These are phyloP conservation scores for Xanthia icteritia DNA, from an alignment of 2,888 invertebrate species.

Conservation along the genomic window DNA sequence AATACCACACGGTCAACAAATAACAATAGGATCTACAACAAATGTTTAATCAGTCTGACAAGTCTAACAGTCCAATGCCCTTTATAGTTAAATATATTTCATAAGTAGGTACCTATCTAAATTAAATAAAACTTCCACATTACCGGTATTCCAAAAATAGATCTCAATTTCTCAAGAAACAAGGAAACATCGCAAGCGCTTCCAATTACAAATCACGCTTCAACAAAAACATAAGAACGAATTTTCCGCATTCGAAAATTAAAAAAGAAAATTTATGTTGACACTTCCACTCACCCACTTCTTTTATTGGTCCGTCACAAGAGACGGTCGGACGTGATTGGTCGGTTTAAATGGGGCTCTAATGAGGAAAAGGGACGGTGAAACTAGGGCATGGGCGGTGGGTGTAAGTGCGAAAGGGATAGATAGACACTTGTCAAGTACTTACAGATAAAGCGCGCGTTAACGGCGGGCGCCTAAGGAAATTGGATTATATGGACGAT, in stretches of 20 bases:
- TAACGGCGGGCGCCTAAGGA: constrained; percentile 83
- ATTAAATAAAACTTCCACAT: constrained; percentile 20
- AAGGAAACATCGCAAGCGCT: constrained; percentile 56
- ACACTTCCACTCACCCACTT: constrained; percentile 87
- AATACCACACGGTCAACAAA: neutral
- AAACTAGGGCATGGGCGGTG: constrained; percentile 69
- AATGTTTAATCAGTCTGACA: neutral
- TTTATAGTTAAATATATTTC: neutral
- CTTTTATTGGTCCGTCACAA: constrained; percentile 88
- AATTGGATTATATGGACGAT: constrained; percentile 78
- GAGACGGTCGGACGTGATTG: constrained; percentile 80
- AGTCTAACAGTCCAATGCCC: neutral
- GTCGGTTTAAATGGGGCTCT: constrained; percentile 85
- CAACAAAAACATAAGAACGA: constrained; percentile 64
- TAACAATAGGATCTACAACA: neutral
- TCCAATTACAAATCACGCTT: constrained; percentile 59
- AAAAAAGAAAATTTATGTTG: constrained; percentile 87
- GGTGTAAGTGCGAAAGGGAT: constrained; percentile 79
- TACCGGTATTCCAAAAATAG: constrained; percentile 41
- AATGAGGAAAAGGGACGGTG: constrained; percentile 81
- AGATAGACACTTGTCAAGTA: constrained; percentile 88
- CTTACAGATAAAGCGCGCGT: constrained; percentile 86
- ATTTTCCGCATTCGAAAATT: constrained; percentile 73
- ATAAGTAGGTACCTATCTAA: neutral
- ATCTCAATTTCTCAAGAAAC: constrained; percentile 48